These are phyloP conservation scores for Sisor rabdophorus DNA, from an alignment of 2,113 vertebrate genomes.

Conservation along the genomic window DNA sequence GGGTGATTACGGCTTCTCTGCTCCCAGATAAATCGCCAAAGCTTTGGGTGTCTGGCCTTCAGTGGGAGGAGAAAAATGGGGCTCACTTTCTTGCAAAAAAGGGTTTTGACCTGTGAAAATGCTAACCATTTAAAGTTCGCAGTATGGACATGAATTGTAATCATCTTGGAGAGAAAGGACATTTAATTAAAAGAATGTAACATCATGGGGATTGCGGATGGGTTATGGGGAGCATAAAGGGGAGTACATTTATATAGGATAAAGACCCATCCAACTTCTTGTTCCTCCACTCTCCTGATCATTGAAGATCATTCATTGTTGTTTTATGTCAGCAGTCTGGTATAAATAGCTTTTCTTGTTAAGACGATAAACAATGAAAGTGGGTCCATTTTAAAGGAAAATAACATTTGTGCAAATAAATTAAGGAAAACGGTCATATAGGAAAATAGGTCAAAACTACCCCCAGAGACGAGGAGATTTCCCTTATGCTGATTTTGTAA, in stretches of 20 bases:
- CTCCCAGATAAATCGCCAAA: conserved; percentile 65
- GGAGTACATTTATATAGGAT: conserved; percentile 20
- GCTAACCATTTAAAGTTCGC: conserved; percentile 32
- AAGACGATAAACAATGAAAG: conserved; percentile 10
- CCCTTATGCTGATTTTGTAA: neutral
- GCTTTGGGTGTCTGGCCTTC: conserved; percentile 47
- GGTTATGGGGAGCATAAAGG: conserved; percentile 3
- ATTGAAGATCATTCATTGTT: conserved; percentile 10
- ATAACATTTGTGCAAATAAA: conserved; percentile 1
- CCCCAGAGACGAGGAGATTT: conserved; percentile 1
- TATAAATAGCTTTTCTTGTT: conserved; percentile 32
- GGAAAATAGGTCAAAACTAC: conserved; percentile 36
- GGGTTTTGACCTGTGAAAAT: conserved; percentile 46
- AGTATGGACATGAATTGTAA: neutral
- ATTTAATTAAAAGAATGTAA: conserved; percentile 32
- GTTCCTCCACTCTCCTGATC: neutral
- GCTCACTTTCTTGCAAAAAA: conserved; percentile 41
- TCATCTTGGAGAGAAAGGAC: conserved; percentile 36
- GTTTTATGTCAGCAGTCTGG: conserved; percentile 22
- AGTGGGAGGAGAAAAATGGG: conserved; percentile 53
- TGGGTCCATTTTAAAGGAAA: neutral
- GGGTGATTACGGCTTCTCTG: conserved; percentile 73
- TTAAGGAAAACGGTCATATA: conserved; percentile 28
- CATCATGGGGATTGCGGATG: conserved; percentile 2
- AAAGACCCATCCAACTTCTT: neutral